Base-by-base conservation (phyloP, 2,888 invertebrate species). In the Lithophane socia region DNA sequence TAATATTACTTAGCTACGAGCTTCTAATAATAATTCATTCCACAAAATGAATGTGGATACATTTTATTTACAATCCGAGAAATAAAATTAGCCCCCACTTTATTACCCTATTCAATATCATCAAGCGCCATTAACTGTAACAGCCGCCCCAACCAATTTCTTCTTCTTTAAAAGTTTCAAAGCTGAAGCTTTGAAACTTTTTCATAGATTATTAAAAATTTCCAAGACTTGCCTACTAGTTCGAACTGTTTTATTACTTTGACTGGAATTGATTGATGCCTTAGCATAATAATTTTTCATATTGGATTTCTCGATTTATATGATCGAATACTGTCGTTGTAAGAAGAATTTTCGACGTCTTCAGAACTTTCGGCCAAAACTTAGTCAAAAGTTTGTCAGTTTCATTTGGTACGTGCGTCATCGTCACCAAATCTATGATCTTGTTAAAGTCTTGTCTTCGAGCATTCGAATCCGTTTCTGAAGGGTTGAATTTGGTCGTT, bases 161-260 rank as follows among this genome's bases (percentile, higher is more conserved):
- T 54, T 72, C 54, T 29, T n/a, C 75, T n/a, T n/a, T n/a, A n/a
- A n/a, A n/a, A n/a, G n/a, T n/a, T n/a, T n/a, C n/a, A n/a, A n/a
- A n/a, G n/a, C n/a, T n/a, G n/a, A n/a, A n/a, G 75, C 65, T 79
- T 76, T 49, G 42, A 66, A 74, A 87, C 71, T 85, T 85, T 56
- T 65, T 37, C 24, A 2, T 9, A 18, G 56, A 75, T 77, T 71
- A 84, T 80, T 66, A 54, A 87, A 84, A 81, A 79, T 66, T 69
- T 64, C n/a, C 44, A 60, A 61, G 63, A 52, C 44, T 68, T 66
- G 49, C 21, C 37, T 63, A 47, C 37, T 42, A 78, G 52, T 60
- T 37, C 37, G 21, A 78, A 66, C 68, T 65, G 68, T 78, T 86
- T 79, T 77, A 85, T 77, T 68, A 72, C 76, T 80, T 83, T 78